These are phyloP conservation scores for Zonotrichia leucophrys DNA, from an alignment of 2,113 vertebrate genomes.

Conservation along the genomic window DNA sequence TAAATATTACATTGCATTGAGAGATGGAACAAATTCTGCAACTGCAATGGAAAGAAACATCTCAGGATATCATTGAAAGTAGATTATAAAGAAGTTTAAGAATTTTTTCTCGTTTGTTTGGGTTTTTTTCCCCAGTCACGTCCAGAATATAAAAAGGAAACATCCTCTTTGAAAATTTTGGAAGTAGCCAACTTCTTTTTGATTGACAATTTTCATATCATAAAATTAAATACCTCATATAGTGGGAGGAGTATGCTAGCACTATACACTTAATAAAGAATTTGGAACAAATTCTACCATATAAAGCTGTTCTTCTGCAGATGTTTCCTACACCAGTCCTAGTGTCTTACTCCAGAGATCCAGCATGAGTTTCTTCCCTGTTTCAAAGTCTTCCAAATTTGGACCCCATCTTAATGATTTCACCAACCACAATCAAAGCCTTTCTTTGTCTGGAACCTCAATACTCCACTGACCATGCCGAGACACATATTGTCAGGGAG, in stretches of 20 bases:
- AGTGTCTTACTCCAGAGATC: not conserved
- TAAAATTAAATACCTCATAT: not conserved
- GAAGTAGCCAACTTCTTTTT: not conserved
- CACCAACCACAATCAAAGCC: not conserved
- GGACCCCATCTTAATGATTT: not conserved
- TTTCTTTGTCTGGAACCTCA: not conserved
- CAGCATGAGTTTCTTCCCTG: not conserved
- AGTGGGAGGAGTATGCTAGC: not conserved
- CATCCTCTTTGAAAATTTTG: not conserved
- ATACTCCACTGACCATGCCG: not conserved
- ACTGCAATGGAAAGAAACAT: not conserved
- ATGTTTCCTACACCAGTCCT: not conserved
- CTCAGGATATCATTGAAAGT: not conserved
- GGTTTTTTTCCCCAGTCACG: accelerated
- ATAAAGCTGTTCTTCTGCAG: not conserved
- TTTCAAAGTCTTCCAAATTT: not conserved
- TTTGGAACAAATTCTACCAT: not conserved
- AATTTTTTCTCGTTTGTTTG: not conserved
- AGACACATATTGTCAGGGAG: not conserved
- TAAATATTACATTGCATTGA: not conserved
- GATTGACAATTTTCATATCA: not conserved
- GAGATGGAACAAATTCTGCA: not conserved
- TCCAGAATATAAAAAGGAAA: not conserved
- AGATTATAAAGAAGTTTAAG: not conserved
- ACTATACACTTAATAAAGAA: not conserved